Conservation (phyloP, 2,888 invertebrate species). For the Acronicta aceris region DNA sequence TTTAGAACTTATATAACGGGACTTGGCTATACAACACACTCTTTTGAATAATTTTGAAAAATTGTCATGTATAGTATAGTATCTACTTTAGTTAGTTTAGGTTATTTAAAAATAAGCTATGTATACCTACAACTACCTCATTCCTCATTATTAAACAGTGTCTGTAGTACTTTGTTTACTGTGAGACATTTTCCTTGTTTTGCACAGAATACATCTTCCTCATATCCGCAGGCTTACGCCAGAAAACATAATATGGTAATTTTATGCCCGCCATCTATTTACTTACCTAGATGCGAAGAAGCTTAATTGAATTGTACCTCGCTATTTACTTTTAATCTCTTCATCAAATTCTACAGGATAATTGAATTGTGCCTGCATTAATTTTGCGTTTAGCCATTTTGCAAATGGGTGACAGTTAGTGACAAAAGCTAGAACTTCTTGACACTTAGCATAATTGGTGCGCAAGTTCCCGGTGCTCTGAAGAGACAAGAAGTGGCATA, state of each 20-base stretch:
- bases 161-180: background rate
- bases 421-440: constrained; percentile 74
- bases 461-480: constrained; percentile 59
- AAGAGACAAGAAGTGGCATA: constrained; percentile 59
- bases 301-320: constrained; percentile 20
- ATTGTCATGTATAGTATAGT: too few species aligned
- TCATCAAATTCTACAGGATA: constrained; percentile 40
- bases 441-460: constrained; percentile 82
- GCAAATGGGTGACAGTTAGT: constrained; percentile 72
- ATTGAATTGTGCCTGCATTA: constrained; percentile 42
- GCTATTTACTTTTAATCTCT: constrained; percentile 34
- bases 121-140: too few species aligned
- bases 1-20: too few species aligned
- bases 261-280: constrained; percentile 24
- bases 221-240: constrained; percentile 22
- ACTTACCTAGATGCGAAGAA: constrained; percentile 12
- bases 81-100: too few species aligned
- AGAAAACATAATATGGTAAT: constrained; percentile 47
- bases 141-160: background rate
- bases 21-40: too few species aligned
- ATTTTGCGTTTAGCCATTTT: constrained; percentile 51
- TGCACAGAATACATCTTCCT: constrained; percentile 28
- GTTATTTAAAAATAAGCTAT: too few species aligned
- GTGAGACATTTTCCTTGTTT: constrained; percentile 34
- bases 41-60: too few species aligned